Evolutionary conservation across 2,113 vertebrate species (phyloP).

Genomic region (Halichoerus grypus): DNA sequence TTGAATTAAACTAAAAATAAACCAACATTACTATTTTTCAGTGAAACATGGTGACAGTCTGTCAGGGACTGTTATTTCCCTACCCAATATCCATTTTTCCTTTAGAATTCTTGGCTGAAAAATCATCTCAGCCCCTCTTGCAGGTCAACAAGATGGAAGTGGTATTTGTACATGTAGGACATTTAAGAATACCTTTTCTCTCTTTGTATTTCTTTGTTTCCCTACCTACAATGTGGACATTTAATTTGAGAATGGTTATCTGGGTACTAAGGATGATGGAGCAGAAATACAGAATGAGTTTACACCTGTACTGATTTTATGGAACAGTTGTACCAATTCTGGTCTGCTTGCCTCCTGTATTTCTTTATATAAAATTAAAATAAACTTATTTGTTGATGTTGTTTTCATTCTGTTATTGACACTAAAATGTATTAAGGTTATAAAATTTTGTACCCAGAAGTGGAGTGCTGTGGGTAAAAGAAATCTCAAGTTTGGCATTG

Average conservation of each 20-base stretch:
- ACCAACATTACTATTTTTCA: background rate
- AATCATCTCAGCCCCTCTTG: background rate
- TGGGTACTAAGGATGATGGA: conserved; percentile 3
- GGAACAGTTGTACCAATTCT: conserved; percentile 6
- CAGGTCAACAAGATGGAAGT: background rate
- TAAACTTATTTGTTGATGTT: conserved; percentile 59
- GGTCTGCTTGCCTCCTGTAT: background rate
- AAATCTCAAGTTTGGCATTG: background rate
- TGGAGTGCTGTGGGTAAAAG: background rate
- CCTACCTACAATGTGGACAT: conserved; percentile 6
- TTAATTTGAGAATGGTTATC: background rate
- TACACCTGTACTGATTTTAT: background rate
- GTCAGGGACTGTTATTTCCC: background rate
- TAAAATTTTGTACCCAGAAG: background rate
- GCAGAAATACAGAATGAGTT: conserved; percentile 36
- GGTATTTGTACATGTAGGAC: background rate
- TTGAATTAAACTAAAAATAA: conserved; percentile 53
- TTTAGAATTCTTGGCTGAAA: background rate
- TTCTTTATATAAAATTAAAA: conserved; percentile 61
- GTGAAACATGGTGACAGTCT: conserved; percentile 32
- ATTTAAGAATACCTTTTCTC: conserved; percentile 42
- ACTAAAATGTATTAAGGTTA: background rate
- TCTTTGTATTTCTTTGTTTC: background rate
- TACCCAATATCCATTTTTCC: background rate
- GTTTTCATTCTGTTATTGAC: conserved; percentile 30